Conservation (phyloP, 2,888 invertebrate genomes). For the Tolmerus cingulatus region DNA sequence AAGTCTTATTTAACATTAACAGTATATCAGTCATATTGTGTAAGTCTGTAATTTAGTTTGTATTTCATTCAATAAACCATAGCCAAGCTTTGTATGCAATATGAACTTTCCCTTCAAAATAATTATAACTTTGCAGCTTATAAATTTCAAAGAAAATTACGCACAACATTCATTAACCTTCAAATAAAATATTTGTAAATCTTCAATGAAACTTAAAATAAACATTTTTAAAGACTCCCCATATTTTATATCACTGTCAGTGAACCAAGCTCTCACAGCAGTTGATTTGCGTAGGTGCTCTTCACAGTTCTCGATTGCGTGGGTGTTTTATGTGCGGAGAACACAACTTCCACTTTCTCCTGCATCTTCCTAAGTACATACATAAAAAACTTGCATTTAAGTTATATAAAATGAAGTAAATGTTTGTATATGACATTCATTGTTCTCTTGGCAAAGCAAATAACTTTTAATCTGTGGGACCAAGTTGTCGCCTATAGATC, state of each 20-base stretch:
- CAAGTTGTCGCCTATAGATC: neutral
- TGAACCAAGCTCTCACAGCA: neutral
- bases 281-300: neutral
- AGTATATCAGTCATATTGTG: no score
- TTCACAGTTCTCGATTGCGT: neutral
- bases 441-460: neutral
- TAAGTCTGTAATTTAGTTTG: no score
- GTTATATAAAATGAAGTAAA: neutral
- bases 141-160: neutral
- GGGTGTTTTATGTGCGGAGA: neutral
- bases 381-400: neutral
- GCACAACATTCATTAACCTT: neutral
- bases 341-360: neutral
- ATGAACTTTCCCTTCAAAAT: no score
- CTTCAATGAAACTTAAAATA: neutral
- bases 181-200: neutral
- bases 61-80: no score
- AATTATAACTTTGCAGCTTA: no score
- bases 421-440: neutral
- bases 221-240: neutral
- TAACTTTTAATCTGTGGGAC: neutral
- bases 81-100: no score
- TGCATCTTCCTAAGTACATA: neutral
- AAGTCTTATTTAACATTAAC: no score
- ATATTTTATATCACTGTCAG: neutral